Conservation (phyloP, 2,797 vertebrate species). For the Thripadectes ignobilis region DNA sequence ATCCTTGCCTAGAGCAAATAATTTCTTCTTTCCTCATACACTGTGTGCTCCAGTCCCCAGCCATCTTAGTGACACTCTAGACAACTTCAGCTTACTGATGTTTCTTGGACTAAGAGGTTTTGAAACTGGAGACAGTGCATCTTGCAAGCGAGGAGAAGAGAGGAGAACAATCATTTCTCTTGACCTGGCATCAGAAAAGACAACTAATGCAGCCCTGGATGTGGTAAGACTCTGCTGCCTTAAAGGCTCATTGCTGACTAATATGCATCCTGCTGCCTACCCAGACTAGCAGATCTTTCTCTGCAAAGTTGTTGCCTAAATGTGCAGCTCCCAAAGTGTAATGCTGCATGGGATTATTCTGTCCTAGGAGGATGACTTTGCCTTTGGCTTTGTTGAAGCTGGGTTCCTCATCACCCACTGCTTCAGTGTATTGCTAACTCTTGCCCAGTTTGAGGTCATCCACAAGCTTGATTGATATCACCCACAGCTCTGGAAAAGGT, state of each 20-base stretch:
- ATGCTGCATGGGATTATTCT: background rate
- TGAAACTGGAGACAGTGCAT: background rate
- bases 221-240: background rate
- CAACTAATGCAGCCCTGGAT: background rate
- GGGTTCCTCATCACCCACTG: background rate
- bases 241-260: background rate
- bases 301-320: background rate
- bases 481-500: background rate
- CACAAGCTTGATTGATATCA: background rate
- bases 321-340: no score
- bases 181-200: background rate
- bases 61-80: background rate
- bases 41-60: background rate
- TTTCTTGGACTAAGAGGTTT: background rate
- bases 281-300: background rate
- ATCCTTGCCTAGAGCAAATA: slow-evolving; percentile 9
- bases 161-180: background rate
- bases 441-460: background rate
- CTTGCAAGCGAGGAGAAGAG: background rate
- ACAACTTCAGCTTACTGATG: background rate
- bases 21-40: background rate
- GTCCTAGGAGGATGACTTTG: background rate
- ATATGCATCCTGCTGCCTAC: background rate
- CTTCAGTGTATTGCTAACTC: background rate
- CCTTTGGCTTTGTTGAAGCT: background rate